Conservation (phyloP, 2,113 vertebrate species). For the Turdus rufiventris region DNA sequence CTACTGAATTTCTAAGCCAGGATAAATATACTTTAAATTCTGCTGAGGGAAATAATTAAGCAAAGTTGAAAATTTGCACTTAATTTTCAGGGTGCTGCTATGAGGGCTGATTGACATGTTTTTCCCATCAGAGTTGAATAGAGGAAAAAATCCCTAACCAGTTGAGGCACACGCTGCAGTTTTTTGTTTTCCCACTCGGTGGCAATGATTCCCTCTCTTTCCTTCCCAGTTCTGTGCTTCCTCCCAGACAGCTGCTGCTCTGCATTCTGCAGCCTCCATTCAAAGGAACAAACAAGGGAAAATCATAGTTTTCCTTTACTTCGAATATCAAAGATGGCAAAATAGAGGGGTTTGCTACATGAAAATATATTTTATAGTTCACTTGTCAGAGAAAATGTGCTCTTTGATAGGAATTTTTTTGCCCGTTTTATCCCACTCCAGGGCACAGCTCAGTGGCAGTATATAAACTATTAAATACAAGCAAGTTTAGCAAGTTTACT, state of each 20-base stretch:
- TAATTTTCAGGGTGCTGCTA: background rate
- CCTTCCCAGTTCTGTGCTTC: background rate
- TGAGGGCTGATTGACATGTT: background rate
- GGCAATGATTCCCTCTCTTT: conserved; percentile 38
- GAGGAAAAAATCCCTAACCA: background rate
- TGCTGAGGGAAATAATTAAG: background rate
- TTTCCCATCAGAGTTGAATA: background rate
- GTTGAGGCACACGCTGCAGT: background rate
- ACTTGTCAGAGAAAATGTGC: conserved; percentile 21
- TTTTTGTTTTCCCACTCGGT: conserved; percentile 52
- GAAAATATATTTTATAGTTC: conserved; percentile 8
- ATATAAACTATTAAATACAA: background rate
- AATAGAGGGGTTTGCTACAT: conserved; percentile 1
- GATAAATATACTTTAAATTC: background rate
- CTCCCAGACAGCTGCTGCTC: background rate
- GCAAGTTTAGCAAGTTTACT: background rate
- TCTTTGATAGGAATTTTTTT: conserved; percentile 19
- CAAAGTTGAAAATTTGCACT: background rate
- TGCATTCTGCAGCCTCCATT: background rate
- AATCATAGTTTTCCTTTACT: background rate
- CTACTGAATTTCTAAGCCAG: background rate
- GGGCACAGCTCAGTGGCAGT: background rate
- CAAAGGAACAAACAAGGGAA: background rate
- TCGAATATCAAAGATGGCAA: background rate
- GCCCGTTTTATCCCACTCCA: background rate